Percentiles rank a stretch among this genome's conserved stretches.
These are phyloP conservation scores for Adelosebastes latens DNA, from an alignment of 2,797 vertebrate genomes.

Conservation along the genomic window DNA sequence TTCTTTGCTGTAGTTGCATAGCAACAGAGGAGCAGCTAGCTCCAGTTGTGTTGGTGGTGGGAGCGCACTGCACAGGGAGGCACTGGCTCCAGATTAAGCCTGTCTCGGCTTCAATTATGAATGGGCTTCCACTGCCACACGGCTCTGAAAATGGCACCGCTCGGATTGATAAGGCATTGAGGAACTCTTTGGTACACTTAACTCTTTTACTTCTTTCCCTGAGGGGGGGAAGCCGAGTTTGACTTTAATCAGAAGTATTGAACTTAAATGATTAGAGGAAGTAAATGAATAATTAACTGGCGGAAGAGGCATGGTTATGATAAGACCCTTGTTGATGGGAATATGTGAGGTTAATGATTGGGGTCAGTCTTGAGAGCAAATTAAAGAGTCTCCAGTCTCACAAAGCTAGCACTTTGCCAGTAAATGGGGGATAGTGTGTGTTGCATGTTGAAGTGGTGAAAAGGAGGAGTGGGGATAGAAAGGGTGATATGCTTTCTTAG, in stretches of 20 bases:
- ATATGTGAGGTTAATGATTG: constrained; percentile 77
- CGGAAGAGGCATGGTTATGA: constrained; percentile 62
- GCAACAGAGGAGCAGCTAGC: constrained; percentile 84
- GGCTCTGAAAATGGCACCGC: constrained; percentile 75
- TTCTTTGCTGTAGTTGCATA: constrained; percentile 84
- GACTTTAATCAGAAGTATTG: constrained; percentile 77
- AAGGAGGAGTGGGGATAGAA: too few relatives aligned
- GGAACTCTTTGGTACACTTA: constrained; percentile 62
- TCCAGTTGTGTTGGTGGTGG: constrained; percentile 79
- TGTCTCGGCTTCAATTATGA: constrained; percentile 84
- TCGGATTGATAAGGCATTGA: constrained; percentile 67
- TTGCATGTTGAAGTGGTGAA: constrained; percentile 13
- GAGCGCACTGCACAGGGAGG: constrained; percentile 71
- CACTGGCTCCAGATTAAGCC: constrained; percentile 79
- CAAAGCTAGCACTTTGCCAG: constrained; percentile 52
- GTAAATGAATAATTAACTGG: constrained; percentile 79
- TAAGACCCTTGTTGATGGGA: constrained; percentile 80
- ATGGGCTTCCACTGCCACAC: constrained; percentile 79
- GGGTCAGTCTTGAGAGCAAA: constrained; percentile 75
- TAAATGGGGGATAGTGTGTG: constrained; percentile 24
- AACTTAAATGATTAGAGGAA: constrained; percentile 76
- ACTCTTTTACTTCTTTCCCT: constrained; percentile 50
- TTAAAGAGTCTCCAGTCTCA: constrained; percentile 66
- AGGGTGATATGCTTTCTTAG: constrained; percentile 20
- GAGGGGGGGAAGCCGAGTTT: constrained; percentile 5